Evolutionary conservation across 2,888 invertebrate species (phyloP), one percentile per base, ranked within the genome.

Genomic region (Synanthedon myopaeformis): DNA sequence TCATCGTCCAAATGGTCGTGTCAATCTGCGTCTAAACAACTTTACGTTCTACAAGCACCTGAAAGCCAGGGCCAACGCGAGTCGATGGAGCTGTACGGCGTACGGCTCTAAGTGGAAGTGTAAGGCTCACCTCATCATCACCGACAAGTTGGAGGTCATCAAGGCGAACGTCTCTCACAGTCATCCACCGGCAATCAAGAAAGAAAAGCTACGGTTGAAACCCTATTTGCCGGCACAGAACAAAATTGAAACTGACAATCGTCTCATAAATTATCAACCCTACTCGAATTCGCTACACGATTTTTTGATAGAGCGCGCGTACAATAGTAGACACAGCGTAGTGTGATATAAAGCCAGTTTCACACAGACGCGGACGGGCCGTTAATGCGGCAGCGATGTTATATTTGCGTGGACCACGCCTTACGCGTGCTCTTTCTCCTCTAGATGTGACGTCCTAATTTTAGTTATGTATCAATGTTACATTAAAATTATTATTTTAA

Each of bases 1-100:
- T 59, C 70, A 77, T n/a, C 82, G 83, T 17, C 81, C 82, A 14
- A 82, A 72, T 52, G 84, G 84, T 4, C 72, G 79, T 19, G 74
- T 81, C 56, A 82, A 82, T 55, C 72, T 84, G 2, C 84, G 83
- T 3, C 59, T 85, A n/a, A 84, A 84, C 61, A 75, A 81, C 56
- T 84, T 77, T 54, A 82, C 79, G 0, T 85, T 82, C 66, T 85
- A 83, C 73, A 83, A 84, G 57, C 84, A 85, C 54, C 61, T 82
- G 35, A 82, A 79, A 56, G 80, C 82, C 0, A 74, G 81, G 42
- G 71, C 69, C 48, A 79, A 82, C 57, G 82, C 83, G 1, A 71
- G 79, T 42, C 79, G 82, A 14, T 85, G 84, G 84, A 83, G 83
- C 58, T 85, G 84, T 64, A 83, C 83, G 1, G 78, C 78, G 2